A percentile compares a stretch with the other conserved stretches of the same genome.
Conservation (phyloP, 1,140 invertebrate genomes). For the Bacillus rossius region DNA sequence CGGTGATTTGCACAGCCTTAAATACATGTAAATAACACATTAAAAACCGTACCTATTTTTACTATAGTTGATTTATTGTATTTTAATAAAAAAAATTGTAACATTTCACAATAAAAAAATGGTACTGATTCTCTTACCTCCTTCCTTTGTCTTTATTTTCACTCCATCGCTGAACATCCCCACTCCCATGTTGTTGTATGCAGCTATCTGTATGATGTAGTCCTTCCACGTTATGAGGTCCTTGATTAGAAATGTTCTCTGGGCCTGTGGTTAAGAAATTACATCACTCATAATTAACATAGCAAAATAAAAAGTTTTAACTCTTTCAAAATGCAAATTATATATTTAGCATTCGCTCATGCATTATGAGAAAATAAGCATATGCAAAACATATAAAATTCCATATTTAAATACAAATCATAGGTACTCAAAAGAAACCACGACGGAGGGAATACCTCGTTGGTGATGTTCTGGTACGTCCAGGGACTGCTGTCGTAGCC, state of each 20-base stretch:
- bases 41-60: background rate
- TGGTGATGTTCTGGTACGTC: slow-evolving; percentile 87
- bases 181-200: slow-evolving; percentile 95
- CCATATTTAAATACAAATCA: too few species aligned
- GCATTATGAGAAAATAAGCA: background rate
- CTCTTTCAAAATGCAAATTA: too few species aligned
- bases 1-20: too few species aligned
- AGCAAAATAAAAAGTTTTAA: too few species aligned
- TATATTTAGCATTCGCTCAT: too few species aligned
- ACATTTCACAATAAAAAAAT: background rate
- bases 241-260: slow-evolving; percentile 87
- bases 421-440: too few species aligned
- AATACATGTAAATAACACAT: too few species aligned
- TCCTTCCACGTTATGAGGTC: slow-evolving; percentile 97
- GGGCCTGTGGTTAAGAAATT: slow-evolving; percentile 50
- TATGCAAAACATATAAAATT: too few species aligned
- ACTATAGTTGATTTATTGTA: background rate
- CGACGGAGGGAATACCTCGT: slow-evolving; percentile 50
- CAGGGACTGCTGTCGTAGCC: slow-evolving; percentile 88
- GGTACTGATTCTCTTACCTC: slow-evolving; percentile 44
- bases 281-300: background rate
- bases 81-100: background rate
- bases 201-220: slow-evolving; percentile 95
- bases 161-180: slow-evolving; percentile 89
- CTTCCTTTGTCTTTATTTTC: slow-evolving; percentile 92